Evolutionary conservation across 2,113 vertebrate genomes (phyloP).

Genomic region (Syrrhaptes paradoxus): DNA sequence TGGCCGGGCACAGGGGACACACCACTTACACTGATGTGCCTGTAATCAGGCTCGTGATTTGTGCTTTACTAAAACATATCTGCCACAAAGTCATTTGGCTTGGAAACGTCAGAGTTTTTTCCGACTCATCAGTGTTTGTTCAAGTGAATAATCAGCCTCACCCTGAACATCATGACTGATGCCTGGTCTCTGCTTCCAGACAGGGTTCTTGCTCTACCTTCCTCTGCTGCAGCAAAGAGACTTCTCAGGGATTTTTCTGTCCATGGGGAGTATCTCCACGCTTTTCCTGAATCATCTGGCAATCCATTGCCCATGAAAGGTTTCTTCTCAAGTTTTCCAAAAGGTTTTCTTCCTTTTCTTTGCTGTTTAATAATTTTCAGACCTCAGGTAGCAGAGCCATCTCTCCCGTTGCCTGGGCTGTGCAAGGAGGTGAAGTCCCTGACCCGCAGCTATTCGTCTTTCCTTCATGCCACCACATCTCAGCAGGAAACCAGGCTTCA

Average conservation of each 20-base stretch:
- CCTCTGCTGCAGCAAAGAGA: neutral
- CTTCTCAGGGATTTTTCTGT: neutral
- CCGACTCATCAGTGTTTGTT: neutral
- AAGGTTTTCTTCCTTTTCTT: neutral
- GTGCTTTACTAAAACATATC: neutral
- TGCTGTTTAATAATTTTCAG: neutral
- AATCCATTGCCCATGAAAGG: neutral
- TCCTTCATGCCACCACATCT: neutral
- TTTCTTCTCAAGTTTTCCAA: neutral
- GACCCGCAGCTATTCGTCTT: neutral
- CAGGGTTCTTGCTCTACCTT: neutral
- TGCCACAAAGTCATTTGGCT: constrained; percentile 1
- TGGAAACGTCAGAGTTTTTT: constrained; percentile 13
- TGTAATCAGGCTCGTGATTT: constrained; percentile 18
- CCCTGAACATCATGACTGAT: neutral
- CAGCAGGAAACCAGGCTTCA: neutral
- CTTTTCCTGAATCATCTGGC: neutral
- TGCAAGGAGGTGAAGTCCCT: neutral
- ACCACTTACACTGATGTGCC: neutral
- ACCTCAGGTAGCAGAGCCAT: accelerated
- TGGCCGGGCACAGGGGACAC: neutral
- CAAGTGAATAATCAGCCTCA: neutral
- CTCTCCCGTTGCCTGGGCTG: neutral
- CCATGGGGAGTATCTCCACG: accelerated
- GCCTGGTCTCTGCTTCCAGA: neutral